Conservation (phyloP, 1,140 invertebrate genomes). For the Magallana ariakensis region DNA sequence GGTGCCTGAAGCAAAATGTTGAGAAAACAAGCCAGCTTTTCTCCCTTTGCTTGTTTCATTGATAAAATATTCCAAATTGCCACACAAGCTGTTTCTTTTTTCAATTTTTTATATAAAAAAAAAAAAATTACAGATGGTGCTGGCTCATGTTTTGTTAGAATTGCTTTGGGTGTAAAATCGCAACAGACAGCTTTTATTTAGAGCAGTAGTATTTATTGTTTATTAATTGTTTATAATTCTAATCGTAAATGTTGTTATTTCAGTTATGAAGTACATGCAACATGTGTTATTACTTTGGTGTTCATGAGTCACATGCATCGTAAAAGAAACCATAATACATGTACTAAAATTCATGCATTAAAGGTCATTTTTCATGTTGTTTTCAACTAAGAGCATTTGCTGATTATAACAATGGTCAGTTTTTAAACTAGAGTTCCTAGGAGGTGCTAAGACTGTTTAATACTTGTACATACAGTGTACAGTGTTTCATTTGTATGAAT, state of each 20-base stretch:
- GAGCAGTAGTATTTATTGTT: background rate
- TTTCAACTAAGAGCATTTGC: too few species aligned
- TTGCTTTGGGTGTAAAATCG: conserved; percentile 18
- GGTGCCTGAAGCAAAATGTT: conserved; percentile 25
- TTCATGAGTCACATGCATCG: background rate
- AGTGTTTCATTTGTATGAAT: too few species aligned
- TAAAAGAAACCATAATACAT: background rate
- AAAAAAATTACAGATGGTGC: conserved; percentile 21
- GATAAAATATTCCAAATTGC: background rate
- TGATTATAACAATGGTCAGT: too few species aligned
- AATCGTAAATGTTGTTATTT: conserved; percentile 28
- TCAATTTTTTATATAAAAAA: background rate
- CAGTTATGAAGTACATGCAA: background rate
- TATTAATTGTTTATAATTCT: conserved; percentile 18
- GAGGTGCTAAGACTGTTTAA: too few species aligned
- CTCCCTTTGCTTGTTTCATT: conserved; percentile 13
- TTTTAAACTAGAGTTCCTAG: too few species aligned
- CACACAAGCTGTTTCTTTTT: conserved; percentile 28
- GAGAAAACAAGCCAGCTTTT: background rate
- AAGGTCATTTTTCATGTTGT: too few species aligned
- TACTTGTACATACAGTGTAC: too few species aligned
- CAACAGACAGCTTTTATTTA: conserved; percentile 1
- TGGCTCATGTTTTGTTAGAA: conserved; percentile 19
- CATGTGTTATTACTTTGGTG: conserved; percentile 5
- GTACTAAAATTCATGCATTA: too few species aligned